Base-by-base conservation (phyloP, 2,888 invertebrate genomes). In the Ormyrus thymus region DNA sequence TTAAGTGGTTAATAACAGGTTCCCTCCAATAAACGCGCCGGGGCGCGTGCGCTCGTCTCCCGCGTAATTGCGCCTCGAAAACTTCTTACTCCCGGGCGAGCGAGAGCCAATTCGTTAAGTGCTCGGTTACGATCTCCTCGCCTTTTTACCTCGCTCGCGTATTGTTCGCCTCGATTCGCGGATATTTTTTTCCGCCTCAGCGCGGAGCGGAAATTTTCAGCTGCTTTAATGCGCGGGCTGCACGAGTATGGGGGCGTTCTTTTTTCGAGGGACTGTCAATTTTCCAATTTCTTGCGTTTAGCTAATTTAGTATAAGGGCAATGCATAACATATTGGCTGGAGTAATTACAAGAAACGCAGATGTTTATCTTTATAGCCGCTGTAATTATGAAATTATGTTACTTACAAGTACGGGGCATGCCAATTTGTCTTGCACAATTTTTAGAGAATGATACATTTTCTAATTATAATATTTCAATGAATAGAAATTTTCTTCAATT, bases 361-460 rank as follows among this genome's bases (percentile, higher is more conserved):
- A 11, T 64, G 43, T 51, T 71, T 65, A 65, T 76, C 43, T 58
- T 70, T 51, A 51, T 56, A 51, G 70, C 51, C 50, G 46, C 58
- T 65, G 46, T 71, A 66, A 77, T 77, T 77, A 71, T 77, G 65
- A 46, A 77, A 71, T 77, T 77, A 76, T 43, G 58, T 46, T 71
- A 8, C 11, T 69, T 62, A 43, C 48, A 50, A 64, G 13, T 56
- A 51, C 46, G 6, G 4, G 29, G 29, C 29, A 29, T 29, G 29
- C 29, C 29, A 29, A 29, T 29, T 29, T 29, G 29, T 29, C 2
- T 29, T 29, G 4, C 29, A 29, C 4, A 29, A 29, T 29, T 29
- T 29, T 29, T 29, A 29, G 29, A 29, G 29, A 29, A 29, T 29
- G 29, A 29, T 29, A 29, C 29, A 29, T 29, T 29, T 29, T 4